Evolutionary conservation across 2,113 vertebrate genomes (phyloP).

Genomic region (Mustela nigripes): DNA sequence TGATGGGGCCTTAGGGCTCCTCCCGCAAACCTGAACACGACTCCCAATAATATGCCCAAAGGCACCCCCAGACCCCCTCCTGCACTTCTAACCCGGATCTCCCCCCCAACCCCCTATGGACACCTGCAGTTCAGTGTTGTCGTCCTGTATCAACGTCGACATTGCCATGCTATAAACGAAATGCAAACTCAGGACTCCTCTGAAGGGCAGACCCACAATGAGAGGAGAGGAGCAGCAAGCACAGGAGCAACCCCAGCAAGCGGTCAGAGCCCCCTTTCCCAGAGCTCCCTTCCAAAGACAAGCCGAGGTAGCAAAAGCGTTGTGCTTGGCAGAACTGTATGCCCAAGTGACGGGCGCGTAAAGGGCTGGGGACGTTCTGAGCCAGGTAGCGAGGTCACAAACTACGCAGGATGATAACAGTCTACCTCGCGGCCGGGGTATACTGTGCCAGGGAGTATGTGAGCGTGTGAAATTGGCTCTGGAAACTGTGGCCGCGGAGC

Average conservation of each 20-base stretch:
- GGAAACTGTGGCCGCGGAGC: background rate
- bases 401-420: background rate
- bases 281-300: background rate
- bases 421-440: background rate
- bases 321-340: background rate
- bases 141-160: background rate
- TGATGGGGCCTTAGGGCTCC: background rate
- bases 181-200: background rate
- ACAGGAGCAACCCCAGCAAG: background rate
- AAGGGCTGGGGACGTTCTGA: background rate
- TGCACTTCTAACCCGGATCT: background rate
- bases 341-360: background rate
- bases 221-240: background rate
- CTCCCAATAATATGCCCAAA: background rate
- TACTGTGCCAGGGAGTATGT: background rate
- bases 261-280: background rate
- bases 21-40: background rate
- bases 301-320: background rate
- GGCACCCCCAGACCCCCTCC: too few species aligned
- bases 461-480: background rate
- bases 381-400: background rate
- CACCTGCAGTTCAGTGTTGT: background rate
- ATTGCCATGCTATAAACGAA: background rate
- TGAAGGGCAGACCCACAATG: background rate
- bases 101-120: rapidly evolving